phyloP scores from a whole-genome alignment of 2,113 vertebrate genomes.

The Drymodes brunneopygia region DNA sequence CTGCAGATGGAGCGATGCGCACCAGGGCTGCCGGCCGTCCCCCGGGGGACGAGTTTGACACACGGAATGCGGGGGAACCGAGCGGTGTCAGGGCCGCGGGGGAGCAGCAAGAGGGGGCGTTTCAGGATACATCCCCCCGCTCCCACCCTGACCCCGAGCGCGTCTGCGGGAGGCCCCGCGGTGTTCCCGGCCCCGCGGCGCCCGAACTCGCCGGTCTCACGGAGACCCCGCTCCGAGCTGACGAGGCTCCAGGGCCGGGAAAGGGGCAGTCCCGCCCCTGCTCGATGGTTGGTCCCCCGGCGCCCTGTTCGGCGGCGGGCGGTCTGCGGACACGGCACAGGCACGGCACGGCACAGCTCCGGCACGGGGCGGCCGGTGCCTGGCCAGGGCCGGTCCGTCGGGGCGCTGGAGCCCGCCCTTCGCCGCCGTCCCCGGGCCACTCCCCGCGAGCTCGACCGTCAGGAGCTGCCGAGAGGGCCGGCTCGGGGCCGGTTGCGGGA shows the following conservation, averaged over 20 bases:
- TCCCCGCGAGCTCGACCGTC: neutral
- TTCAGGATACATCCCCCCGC: neutral
- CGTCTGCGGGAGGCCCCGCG: neutral
- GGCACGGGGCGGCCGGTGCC: no score
- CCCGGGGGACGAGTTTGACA: rapidly evolving
- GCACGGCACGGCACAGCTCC: neutral
- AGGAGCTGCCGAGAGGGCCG: neutral
- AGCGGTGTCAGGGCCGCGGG: neutral
- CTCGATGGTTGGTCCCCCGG: no score
- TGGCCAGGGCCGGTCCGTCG: neutral
- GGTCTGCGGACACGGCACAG: neutral
- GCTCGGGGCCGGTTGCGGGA: no score
- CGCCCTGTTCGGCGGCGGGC: no score
- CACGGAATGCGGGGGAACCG: neutral
- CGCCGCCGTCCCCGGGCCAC: neutral
- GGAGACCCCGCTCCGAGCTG: neutral
- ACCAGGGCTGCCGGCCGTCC: neutral
- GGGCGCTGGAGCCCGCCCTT: neutral
- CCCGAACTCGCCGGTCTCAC: neutral
- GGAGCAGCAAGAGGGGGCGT: neutral
- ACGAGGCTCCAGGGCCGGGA: neutral
- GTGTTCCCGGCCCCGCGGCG: neutral
- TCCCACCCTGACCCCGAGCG: neutral
- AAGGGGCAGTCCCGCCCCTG: no score
- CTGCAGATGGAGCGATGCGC: rapidly evolving